These are phyloP conservation scores for Rotaria magnacalcarata DNA, from an alignment of 2,888 invertebrate species.

Conservation along the genomic window DNA sequence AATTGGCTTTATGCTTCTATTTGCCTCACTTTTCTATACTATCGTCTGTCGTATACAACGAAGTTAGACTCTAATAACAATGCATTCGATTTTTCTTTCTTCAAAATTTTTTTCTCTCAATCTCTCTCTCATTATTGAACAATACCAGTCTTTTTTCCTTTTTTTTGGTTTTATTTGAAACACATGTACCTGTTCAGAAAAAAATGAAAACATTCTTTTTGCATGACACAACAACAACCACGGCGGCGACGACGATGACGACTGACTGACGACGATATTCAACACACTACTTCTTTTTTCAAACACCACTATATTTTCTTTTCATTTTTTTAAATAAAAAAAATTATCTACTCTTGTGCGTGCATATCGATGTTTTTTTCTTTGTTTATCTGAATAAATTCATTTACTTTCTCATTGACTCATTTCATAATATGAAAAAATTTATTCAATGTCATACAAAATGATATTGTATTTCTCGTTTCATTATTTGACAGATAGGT, in stretches of 20 bases:
- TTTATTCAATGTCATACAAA: background rate
- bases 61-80: background rate
- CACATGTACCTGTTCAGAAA: constrained; percentile 16
- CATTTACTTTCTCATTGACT: background rate
- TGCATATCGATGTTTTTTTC: background rate
- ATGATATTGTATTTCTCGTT: background rate
- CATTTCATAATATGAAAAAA: background rate
- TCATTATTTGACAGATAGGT: background rate
- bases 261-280: background rate
- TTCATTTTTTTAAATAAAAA: background rate
- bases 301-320: background rate
- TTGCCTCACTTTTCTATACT: background rate
- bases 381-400: constrained; percentile 15
- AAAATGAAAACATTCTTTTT: background rate
- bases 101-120: background rate
- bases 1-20: background rate
- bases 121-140: background rate
- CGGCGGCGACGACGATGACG: background rate
- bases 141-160: background rate
- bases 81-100: background rate
- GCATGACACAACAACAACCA: background rate
- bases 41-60: background rate
- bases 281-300: background rate
- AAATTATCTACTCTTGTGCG: constrained; percentile 6
- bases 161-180: background rate